Evolutionary conservation across 2,797 vertebrate species (phyloP), one percentile per base, ranked within the genome.

Genomic region (Amniataba percoides): DNA sequence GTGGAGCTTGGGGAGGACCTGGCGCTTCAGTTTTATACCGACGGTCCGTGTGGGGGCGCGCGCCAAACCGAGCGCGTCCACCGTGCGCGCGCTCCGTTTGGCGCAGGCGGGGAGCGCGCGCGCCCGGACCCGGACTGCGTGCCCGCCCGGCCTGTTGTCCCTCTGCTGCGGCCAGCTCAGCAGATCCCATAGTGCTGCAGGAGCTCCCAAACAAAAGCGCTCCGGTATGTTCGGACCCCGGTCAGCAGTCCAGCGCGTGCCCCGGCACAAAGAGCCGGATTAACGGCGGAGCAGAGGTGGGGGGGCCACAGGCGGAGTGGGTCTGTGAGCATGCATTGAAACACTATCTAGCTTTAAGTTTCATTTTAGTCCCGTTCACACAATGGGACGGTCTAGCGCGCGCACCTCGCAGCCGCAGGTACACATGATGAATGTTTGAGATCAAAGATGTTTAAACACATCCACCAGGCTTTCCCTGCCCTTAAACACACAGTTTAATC

Each of bases 21-120:
- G 95, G 95, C 95, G 93, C 94, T 87, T 79, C 83, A 89, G 92
- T 96, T 96, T 95, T 96, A 96, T 96, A 96, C 81, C 74, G 85
- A 64, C 48, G 31, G 9, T 6, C 51, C n/a, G n/a, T n/a, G n/a
- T n/a, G 1, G 40, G 52, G 82, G 84, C 39, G 80, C 80, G 85
- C 83, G 87, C 89, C 7, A 43, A 9, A 3, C 0, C 0, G 2
- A 46, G 87, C 88, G 82, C 78, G 83, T 66, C 52, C 78, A n/a
- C 8, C 62, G 0, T 12, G 52, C 16, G 1, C 36, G 21, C 25
- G 25, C 60, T 36, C 64, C 72, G 19, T 68, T 63, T 16, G 49
- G 56, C 10, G 2, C 3, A 1, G 2, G 7, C 42, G 4, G 55
- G 34, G 12, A 36, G 36, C n/a, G 83, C 90, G 84, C 89, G 87